Evolutionary conservation across 2,113 vertebrate genomes (phyloP).

Genomic region (Psittacula cyanocephala): DNA sequence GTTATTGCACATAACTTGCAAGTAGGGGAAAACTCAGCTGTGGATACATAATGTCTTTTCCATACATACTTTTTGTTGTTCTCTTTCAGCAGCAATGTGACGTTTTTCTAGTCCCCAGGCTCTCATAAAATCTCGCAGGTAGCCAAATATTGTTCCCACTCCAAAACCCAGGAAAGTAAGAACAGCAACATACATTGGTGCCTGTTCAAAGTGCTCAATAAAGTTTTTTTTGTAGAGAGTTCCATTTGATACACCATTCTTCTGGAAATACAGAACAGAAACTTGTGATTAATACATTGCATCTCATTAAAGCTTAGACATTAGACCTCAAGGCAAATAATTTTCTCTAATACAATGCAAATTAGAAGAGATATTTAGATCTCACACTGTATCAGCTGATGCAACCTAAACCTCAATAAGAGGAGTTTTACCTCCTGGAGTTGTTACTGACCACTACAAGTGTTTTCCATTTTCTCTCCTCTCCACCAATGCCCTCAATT

Average conservation of each 20-base stretch:
- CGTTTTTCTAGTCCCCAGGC: slow-evolving; percentile 88
- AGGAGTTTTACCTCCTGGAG: background rate
- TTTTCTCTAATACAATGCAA: background rate
- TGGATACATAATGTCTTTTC: background rate
- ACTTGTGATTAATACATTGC: slow-evolving; percentile 6
- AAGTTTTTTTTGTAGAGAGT: slow-evolving; percentile 61
- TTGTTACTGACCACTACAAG: background rate
- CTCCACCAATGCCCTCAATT: background rate
- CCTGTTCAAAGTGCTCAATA: slow-evolving; percentile 84
- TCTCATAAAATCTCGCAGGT: slow-evolving; percentile 92
- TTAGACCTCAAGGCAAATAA: accelerated
- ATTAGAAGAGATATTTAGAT: background rate
- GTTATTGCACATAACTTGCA: background rate
- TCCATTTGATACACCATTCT: slow-evolving; percentile 74
- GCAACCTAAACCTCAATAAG: background rate
- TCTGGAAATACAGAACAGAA: slow-evolving; percentile 76
- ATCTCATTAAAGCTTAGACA: background rate
- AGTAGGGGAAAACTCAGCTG: background rate
- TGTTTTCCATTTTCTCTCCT: background rate
- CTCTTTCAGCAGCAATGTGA: slow-evolving; percentile 82
- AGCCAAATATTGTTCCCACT: slow-evolving; percentile 90
- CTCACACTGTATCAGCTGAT: background rate
- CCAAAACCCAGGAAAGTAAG: slow-evolving; percentile 90
- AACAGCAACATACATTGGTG: slow-evolving; percentile 89
- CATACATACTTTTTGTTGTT: slow-evolving; percentile 88